Percentiles rank a stretch among this genome's conserved stretches.
phyloP scores from a whole-genome alignment of 1,140 invertebrate species.

The Drosophila orosa region DNA sequence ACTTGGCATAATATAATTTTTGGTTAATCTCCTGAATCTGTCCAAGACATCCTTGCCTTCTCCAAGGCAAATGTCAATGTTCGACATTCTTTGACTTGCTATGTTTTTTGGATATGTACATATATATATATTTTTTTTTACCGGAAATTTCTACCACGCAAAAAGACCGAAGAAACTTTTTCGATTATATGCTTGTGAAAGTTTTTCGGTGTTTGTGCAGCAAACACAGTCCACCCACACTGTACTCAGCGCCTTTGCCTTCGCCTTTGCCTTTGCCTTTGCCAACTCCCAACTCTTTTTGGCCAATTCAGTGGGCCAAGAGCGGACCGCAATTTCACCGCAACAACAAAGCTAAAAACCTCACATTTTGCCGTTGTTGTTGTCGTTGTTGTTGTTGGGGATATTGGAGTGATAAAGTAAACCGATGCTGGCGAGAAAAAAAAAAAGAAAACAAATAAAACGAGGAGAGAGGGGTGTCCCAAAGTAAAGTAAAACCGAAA shows the following conservation, averaged over 20 bases:
- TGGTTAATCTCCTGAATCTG: slow-evolving; percentile 15
- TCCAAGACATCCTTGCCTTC: background rate
- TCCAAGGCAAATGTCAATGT: slow-evolving; percentile 37
- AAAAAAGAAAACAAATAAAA: slow-evolving; percentile 3
- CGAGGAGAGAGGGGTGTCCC: slow-evolving; percentile 3
- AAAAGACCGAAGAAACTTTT: slow-evolving; percentile 64
- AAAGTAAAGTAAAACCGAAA: slow-evolving; percentile 56
- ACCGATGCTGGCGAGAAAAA: slow-evolving; percentile 9
- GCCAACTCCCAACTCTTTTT: slow-evolving; percentile 9
- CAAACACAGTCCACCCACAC: slow-evolving; percentile 17
- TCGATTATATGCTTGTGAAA: slow-evolving; percentile 82
- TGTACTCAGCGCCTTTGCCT: background rate
- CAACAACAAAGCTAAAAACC: slow-evolving; percentile 37
- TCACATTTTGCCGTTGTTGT: slow-evolving; percentile 19
- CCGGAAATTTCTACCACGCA: slow-evolving; percentile 8
- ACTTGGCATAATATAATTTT: background rate
- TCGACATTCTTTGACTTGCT: slow-evolving; percentile 9
- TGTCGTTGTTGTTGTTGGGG: slow-evolving; percentile 42
- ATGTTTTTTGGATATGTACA: background rate
- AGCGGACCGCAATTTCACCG: slow-evolving; percentile 70
- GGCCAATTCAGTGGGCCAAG: slow-evolving; percentile 35
- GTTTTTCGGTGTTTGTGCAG: slow-evolving; percentile 68
- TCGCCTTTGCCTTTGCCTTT: background rate
- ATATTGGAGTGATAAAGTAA: slow-evolving; percentile 64
- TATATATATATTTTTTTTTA: slow-evolving; percentile 1